Conservation (phyloP, 2,888 invertebrate species). For the Ditylenchus weischeri region DNA sequence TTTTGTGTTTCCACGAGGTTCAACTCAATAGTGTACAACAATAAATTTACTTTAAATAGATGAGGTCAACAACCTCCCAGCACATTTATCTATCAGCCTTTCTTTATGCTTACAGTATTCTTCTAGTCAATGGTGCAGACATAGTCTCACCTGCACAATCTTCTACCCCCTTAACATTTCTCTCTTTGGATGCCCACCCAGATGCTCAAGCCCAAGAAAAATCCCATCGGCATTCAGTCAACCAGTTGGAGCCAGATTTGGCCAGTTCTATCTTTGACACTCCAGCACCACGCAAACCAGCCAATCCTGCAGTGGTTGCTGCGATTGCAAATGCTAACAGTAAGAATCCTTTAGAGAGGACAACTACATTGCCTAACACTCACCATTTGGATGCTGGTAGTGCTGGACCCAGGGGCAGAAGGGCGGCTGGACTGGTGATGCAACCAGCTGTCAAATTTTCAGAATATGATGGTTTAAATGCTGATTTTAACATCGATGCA, state of each 20-base stretch:
- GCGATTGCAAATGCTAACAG: background rate
- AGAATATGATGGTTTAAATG: constrained; percentile 3
- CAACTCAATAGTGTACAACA: no score
- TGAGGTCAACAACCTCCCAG: no score
- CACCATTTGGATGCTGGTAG: constrained; percentile 7
- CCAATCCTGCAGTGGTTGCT: background rate
- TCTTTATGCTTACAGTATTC: no score
- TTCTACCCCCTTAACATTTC: background rate
- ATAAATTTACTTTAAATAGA: no score
- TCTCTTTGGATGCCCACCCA: background rate
- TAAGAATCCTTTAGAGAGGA: constrained; percentile 5
- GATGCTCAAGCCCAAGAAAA: background rate
- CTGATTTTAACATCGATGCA: constrained; percentile 3
- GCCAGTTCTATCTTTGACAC: constrained; percentile 2
- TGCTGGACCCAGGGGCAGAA: background rate
- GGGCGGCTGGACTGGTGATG: background rate
- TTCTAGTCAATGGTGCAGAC: no score
- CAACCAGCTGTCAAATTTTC: constrained; percentile 5
- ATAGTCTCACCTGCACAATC: background rate
- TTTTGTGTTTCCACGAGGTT: no score
- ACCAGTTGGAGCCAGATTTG: constrained; percentile 4
- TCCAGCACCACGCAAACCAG: background rate
- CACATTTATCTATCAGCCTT: no score
- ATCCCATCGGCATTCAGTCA: constrained; percentile 1
- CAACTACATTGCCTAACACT: constrained; percentile 6